Evolutionary conservation across 2,113 vertebrate genomes (phyloP).

Genomic region (Leucoraja erinaceus): DNA sequence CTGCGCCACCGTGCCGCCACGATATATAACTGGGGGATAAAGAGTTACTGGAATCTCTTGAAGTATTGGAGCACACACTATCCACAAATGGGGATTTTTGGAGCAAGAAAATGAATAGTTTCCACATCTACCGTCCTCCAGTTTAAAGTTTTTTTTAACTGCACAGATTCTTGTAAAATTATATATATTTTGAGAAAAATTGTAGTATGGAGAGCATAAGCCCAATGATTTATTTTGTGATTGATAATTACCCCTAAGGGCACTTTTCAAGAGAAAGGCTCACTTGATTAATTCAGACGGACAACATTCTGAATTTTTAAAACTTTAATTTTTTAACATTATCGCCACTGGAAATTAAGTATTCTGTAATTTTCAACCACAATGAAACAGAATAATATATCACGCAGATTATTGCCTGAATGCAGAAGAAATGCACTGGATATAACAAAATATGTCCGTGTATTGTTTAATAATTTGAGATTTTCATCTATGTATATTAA

Average conservation of each 20-base stretch:
- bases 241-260: slow-evolving; percentile 30
- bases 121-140: neutral
- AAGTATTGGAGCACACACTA: neutral
- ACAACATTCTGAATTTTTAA: slow-evolving; percentile 34
- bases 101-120: neutral
- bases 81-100: neutral
- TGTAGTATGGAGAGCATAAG: neutral
- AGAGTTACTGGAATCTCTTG: neutral
- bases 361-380: neutral
- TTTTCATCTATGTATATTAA: slow-evolving; percentile 27
- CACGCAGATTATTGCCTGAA: slow-evolving; percentile 13
- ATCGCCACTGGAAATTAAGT: slow-evolving; percentile 19
- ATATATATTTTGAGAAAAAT: neutral
- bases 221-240: slow-evolving; percentile 17
- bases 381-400: slow-evolving; percentile 27
- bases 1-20: too few species aligned
- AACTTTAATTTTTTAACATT: slow-evolving; percentile 36
- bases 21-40: neutral
- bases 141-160: neutral
- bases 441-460: neutral
- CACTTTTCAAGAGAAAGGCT: neutral
- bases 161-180: neutral
- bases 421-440: neutral
- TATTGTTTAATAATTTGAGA: neutral
- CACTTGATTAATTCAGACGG: slow-evolving; percentile 18